Conservation (phyloP, 92 coral and sea anemone genomes). For the Actinernus sp. region DNA sequence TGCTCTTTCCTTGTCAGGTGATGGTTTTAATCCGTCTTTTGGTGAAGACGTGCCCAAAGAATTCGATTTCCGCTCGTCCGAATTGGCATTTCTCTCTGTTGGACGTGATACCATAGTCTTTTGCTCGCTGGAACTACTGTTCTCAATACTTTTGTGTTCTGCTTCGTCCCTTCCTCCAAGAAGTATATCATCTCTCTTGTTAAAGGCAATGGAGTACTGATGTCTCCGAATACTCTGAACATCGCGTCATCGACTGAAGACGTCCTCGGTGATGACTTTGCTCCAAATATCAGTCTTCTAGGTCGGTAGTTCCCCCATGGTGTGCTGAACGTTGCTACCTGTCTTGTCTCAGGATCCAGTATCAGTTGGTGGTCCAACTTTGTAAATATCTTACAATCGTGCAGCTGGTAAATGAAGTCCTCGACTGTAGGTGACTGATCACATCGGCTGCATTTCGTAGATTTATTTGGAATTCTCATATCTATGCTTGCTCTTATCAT, state of each 20-base stretch:
- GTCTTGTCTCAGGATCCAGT: too few species aligned
- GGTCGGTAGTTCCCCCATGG: too few species aligned
- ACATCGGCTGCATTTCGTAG: slow-evolving; percentile 47
- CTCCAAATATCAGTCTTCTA: too few species aligned
- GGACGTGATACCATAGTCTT: slow-evolving; percentile 14
- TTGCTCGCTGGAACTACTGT: slow-evolving; percentile 37
- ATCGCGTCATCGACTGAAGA: slow-evolving; percentile 21
- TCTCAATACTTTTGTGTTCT: too few species aligned
- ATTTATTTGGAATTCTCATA: slow-evolving; percentile 43
- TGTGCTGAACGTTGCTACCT: too few species aligned
- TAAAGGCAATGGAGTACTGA: slow-evolving; percentile 17
- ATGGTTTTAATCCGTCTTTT: too few species aligned
- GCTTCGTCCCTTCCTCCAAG: slow-evolving; percentile 4
- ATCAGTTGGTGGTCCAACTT: too few species aligned
- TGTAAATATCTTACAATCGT: too few species aligned
- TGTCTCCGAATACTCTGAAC: slow-evolving; percentile 16
- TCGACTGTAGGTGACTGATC: slow-evolving; percentile 40
- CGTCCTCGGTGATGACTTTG: slow-evolving; percentile 34
- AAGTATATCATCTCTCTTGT: slow-evolving; percentile 29
- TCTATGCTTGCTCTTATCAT: too few species aligned
- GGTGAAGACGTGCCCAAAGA: too few species aligned
- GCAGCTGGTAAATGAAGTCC: slow-evolving; percentile 42
- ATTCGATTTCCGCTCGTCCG: too few species aligned
- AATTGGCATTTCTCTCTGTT: too few species aligned
- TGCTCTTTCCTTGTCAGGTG: slow-evolving; percentile 31